These are phyloP conservation scores for Ceratoteleas bidentatus DNA, from an alignment of 1,140 invertebrate species.

Conservation along the genomic window DNA sequence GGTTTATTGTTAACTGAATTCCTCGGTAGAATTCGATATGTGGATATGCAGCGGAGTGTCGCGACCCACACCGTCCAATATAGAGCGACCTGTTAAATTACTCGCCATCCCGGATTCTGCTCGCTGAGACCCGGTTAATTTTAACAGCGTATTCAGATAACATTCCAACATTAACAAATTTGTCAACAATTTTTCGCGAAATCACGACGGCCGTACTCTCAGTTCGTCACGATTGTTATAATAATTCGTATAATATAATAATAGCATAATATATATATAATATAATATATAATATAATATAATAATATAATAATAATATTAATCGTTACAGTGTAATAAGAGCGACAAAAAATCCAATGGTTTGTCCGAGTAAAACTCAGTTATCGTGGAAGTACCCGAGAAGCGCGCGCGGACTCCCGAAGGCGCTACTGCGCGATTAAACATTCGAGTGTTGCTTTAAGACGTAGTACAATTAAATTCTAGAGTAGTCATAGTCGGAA, in stretches of 20 bases:
- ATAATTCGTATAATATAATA: too few species aligned
- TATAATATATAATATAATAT: too few species aligned
- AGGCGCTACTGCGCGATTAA: conserved; percentile 48
- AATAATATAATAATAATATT: conserved; percentile 24
- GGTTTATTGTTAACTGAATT: too few species aligned
- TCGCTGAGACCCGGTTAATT: too few species aligned
- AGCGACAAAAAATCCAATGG: conserved; percentile 34
- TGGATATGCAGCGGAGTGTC: too few species aligned
- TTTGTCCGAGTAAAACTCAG: conserved; percentile 40
- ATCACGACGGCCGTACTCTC: conserved; percentile 33
- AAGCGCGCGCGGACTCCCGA: conserved; percentile 53
- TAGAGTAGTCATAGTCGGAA: conserved; percentile 59
- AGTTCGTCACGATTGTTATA: conserved; percentile 15
- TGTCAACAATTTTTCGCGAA: conserved; percentile 55
- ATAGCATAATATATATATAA: too few species aligned
- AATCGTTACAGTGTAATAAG: conserved; percentile 33
- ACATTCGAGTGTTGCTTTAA: conserved; percentile 54
- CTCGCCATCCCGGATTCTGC: too few species aligned
- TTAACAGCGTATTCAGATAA: conserved; percentile 57
- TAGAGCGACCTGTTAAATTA: too few species aligned
- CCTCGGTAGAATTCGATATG: too few species aligned
- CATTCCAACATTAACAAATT: conserved; percentile 60
- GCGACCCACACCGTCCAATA: too few species aligned
- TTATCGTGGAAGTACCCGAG: conserved; percentile 26
- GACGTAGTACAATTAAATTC: conserved; percentile 61